A percentile compares a stretch with the other conserved stretches of the same genome.
Conservation (phyloP, 2,888 invertebrate genomes). For the Hanleya hanleyi region DNA sequence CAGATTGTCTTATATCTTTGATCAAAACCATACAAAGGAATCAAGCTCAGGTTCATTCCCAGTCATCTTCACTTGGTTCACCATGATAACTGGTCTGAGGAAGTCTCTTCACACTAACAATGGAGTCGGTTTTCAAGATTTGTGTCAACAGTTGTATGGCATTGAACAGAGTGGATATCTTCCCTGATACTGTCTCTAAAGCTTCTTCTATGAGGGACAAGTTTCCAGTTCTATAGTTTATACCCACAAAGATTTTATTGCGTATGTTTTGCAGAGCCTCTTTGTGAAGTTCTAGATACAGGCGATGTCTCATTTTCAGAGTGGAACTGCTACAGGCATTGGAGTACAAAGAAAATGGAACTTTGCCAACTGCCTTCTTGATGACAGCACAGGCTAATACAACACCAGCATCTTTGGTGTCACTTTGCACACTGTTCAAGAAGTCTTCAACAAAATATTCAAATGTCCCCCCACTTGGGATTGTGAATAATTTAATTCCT, state of each 20-base stretch:
- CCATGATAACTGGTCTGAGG: too few species aligned
- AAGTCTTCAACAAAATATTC: conserved; percentile 24
- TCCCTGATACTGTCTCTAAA: conserved; percentile 46
- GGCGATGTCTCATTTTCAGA: not conserved
- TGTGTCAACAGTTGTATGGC: conserved; percentile 44
- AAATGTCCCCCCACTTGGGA: conserved; percentile 20
- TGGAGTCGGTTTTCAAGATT: conserved; percentile 46
- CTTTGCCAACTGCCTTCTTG: conserved; percentile 26
- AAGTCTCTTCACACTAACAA: conserved; percentile 45
- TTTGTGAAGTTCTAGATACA: conserved; percentile 16
- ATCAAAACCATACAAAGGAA: too few species aligned
- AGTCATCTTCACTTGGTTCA: too few species aligned
- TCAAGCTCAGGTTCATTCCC: too few species aligned
- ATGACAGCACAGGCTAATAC: conserved; percentile 26
- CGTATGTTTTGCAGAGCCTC: not conserved
- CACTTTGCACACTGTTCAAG: not conserved
- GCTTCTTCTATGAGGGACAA: conserved; percentile 9
- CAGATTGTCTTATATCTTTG: too few species aligned
- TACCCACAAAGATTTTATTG: conserved; percentile 7
- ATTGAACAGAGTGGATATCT: conserved; percentile 43
- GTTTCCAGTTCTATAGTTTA: conserved; percentile 8
- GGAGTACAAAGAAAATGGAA: conserved; percentile 34
- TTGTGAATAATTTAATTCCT: not conserved
- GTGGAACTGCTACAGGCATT: conserved; percentile 12
- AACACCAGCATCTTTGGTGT: not conserved